A percentile compares a stretch with the other conserved stretches of the same genome.
Conservation (phyloP, 2,888 invertebrate species). For the Volucella zonaria region DNA sequence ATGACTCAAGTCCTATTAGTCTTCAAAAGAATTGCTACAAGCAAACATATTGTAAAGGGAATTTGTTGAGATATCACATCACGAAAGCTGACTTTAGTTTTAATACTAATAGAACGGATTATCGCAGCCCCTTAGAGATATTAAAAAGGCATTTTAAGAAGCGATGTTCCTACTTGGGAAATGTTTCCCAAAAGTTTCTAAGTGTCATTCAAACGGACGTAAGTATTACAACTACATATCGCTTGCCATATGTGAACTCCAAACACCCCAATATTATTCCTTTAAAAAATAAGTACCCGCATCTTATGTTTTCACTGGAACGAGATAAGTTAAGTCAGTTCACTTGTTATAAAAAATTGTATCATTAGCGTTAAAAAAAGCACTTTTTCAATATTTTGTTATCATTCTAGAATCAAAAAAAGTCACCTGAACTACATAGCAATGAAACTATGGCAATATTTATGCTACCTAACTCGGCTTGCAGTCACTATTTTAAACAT, state of each 20-base stretch:
- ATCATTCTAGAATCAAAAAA: constrained; percentile 21
- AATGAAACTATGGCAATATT: constrained; percentile 62
- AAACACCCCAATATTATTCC: too few species aligned
- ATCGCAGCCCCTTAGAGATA: constrained; percentile 36
- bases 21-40: constrained; percentile 5
- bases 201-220: constrained; percentile 31
- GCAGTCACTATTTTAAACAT: constrained; percentile 44
- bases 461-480: constrained; percentile 48
- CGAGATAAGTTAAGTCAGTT: too few species aligned
- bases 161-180: constrained; percentile 42
- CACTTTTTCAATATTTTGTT: background rate
- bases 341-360: background rate
- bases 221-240: constrained; percentile 31
- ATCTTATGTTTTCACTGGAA: too few species aligned
- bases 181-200: background rate
- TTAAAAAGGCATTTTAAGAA: constrained; percentile 28
- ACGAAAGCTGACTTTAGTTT: background rate
- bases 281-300: too few species aligned
- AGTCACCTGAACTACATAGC: background rate
- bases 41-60: constrained; percentile 6
- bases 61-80: background rate
- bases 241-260: too few species aligned
- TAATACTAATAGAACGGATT: constrained; percentile 17
- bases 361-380: background rate
- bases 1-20: background rate